Conservation (phyloP, 2,113 vertebrate species). For the Balaeniceps rex region DNA sequence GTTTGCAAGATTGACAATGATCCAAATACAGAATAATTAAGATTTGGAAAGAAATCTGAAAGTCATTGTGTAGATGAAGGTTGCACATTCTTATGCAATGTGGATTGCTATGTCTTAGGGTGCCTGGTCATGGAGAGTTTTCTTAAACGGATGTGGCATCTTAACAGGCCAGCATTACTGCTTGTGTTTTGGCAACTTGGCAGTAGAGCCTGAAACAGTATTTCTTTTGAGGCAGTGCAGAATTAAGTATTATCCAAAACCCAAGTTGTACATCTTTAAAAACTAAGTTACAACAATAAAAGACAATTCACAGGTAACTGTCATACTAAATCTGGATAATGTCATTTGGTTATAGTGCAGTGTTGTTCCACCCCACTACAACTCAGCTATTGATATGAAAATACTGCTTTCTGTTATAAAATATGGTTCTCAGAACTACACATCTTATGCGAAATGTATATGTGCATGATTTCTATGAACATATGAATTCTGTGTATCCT, state of each 20-base stretch:
- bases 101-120: background rate
- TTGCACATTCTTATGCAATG: background rate
- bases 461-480: background rate
- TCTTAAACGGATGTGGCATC: background rate
- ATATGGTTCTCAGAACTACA: background rate
- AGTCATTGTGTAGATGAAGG: background rate
- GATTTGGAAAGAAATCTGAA: background rate
- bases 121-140: background rate
- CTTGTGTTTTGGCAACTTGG: background rate
- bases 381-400: background rate
- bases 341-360: background rate
- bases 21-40: background rate
- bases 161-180: background rate
- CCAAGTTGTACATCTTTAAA: background rate
- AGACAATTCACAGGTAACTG: background rate
- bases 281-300: background rate
- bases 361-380: background rate
- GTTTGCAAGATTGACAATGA: background rate
- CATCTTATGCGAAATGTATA: background rate
- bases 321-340: background rate
- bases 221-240: background rate
- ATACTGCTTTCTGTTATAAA: background rate
- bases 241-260: background rate
- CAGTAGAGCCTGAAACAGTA: background rate
- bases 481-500: background rate